These are phyloP conservation scores for Calameuta idolon DNA, from an alignment of 2,888 invertebrate genomes.

Conservation along the genomic window DNA sequence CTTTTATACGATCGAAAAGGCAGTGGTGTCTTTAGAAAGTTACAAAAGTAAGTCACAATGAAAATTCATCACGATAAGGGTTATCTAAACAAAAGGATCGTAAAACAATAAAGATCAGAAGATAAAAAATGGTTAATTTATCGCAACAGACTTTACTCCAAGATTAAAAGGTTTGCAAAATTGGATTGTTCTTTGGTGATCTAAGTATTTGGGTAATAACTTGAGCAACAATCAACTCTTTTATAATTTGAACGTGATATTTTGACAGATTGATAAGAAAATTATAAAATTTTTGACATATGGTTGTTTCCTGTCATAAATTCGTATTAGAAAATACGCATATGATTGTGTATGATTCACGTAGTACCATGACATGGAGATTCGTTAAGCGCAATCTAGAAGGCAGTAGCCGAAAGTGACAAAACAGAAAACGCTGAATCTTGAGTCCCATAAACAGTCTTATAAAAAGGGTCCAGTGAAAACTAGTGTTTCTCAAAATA, in stretches of 20 bases:
- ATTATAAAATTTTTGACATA: neutral
- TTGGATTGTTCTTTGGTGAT: neutral
- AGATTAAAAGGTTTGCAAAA: neutral
- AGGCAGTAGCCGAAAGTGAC: slow-evolving; percentile 40
- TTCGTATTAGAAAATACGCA: neutral
- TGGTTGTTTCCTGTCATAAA: neutral
- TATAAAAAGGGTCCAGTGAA: neutral
- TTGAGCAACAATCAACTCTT: neutral
- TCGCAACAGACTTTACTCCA: neutral
- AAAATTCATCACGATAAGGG: neutral
- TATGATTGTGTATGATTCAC: slow-evolving; percentile 36
- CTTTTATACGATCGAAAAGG: neutral
- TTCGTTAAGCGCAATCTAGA: slow-evolving; percentile 41
- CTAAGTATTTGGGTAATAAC: neutral
- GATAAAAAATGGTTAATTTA: neutral
- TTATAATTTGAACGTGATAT: neutral
- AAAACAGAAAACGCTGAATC: slow-evolving; percentile 29
- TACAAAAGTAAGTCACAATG: neutral
- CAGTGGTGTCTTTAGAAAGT: neutral
- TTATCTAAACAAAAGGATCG: neutral
- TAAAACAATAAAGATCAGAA: neutral
- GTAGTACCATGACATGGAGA: slow-evolving; percentile 60
- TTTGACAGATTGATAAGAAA: neutral
- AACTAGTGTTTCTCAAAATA: neutral
- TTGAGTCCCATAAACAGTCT: neutral